Base-by-base conservation (phyloP, 1,140 invertebrate species). In the Brachionus rotundiformis region DNA sequence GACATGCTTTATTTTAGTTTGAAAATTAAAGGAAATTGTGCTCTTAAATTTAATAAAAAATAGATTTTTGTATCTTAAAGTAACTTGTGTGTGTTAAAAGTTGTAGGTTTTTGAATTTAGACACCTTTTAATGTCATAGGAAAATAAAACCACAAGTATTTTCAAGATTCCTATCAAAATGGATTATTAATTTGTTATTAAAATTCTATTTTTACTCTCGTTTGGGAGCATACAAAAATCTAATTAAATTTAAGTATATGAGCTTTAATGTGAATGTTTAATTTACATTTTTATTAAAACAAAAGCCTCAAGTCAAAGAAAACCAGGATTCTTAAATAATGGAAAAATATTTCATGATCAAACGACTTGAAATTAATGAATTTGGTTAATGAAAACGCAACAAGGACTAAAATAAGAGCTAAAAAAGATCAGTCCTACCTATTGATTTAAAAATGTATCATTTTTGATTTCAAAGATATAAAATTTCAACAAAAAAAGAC, bases 161-260 rank as follows among this genome's bases (percentile, higher is more conserved):
- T 16, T 19, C 19, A 19, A 54, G 19, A 54, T 19, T 23, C 2
- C 6, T 2, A 39, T 39, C n/a, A 8, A 19, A 54, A 54, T 19
- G 10, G 39, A 19, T 54, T 54, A 19, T 54, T 19, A 54, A 41
- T 41, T 41, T 41, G 47, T 39, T 1, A 6, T 2, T 39, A 39
- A 39, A 39, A 39, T 39, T 10, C 36, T n/a, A n/a, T n/a, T n/a
- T n/a, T n/a, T 16, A 19, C 47, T 54, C 19, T 8, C 47, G 23
- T 54, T 54, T 54, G 47, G 47, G 47, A 54, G 47, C 47, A 23
- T 19, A 54, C n/a, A n/a, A 7, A 19, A 54, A 19, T 54, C 47
- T 54, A 54, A 54, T 54, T 54, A 54, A 54, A 54, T 19, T 19
- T 10, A 54, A 54, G 47, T 54, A 54, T n/a, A 54, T 54, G 47